Percentiles rank a stretch among this genome's conserved stretches.
Evolutionary conservation across 2,888 invertebrate genomes (phyloP).

Genomic region (Eulithis testata): DNA sequence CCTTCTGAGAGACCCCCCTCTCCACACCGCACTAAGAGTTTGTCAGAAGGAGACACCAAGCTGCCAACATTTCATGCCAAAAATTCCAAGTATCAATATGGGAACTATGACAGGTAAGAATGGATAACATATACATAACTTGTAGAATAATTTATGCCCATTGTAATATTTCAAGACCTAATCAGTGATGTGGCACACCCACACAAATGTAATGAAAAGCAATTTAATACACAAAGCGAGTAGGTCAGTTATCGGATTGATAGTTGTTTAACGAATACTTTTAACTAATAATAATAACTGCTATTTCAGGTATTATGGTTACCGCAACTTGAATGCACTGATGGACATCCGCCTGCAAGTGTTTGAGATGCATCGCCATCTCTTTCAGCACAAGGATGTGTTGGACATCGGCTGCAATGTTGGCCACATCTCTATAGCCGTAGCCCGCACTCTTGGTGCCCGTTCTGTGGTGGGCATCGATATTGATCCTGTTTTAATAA

Average conservation of each 20-base stretch:
- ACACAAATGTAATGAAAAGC: not conserved
- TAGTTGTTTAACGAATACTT: too few species aligned
- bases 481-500: conserved; percentile 95
- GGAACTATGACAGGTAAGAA: conserved; percentile 94
- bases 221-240: not conserved
- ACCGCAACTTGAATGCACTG: conserved; percentile 92
- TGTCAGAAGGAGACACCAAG: conserved; percentile 72
- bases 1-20: conserved; percentile 79
- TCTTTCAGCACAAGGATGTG: conserved; percentile 95
- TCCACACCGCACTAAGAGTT: conserved; percentile 68
- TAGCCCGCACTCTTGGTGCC: conserved; percentile 94
- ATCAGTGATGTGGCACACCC: not conserved
- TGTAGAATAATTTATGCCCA: not conserved
- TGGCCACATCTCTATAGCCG: conserved; percentile 95
- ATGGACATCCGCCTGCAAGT: conserved; percentile 93
- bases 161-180: not conserved
- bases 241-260: too few species aligned
- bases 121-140: conserved; percentile 4
- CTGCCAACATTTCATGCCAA: conserved; percentile 89
- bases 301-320: conserved; percentile 93
- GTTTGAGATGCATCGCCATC: conserved; percentile 90
- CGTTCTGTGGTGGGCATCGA: conserved; percentile 96
- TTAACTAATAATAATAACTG: not conserved
- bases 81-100: conserved; percentile 94
- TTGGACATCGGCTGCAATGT: conserved; percentile 99